These are phyloP conservation scores for Alcedo quadribrachys DNA, from an alignment of 2,797 vertebrate genomes.

Conservation along the genomic window DNA sequence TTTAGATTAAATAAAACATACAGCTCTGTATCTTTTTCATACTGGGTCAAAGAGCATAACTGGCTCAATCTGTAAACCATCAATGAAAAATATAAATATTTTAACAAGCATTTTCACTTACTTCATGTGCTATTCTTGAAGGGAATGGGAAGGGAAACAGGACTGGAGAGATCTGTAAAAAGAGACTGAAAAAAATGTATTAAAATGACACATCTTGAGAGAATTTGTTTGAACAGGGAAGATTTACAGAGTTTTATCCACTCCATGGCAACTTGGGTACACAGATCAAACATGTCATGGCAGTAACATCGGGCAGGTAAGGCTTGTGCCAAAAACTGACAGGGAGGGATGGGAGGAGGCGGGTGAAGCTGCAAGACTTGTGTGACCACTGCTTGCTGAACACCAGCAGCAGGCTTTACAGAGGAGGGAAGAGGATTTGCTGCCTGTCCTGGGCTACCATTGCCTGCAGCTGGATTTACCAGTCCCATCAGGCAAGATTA, in stretches of 20 bases:
- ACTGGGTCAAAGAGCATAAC: neutral
- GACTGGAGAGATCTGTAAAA: neutral
- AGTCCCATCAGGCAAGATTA: neutral
- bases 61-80: neutral
- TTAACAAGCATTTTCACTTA: neutral
- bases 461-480: neutral
- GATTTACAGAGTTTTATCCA: slow-evolving; percentile 53
- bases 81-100: slow-evolving; percentile 55
- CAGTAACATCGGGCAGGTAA: slow-evolving; percentile 48
- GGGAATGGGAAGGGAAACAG: neutral
- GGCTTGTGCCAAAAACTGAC: slow-evolving; percentile 24
- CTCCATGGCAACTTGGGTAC: slow-evolving; percentile 63
- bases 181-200: neutral
- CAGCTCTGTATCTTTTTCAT: neutral
- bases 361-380: neutral
- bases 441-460: neutral
- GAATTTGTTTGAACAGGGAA: slow-evolving; percentile 40
- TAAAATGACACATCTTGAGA: slow-evolving; percentile 55
- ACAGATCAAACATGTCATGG: slow-evolving; percentile 2
- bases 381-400: neutral
- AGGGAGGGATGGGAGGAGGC: neutral
- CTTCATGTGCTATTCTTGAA: neutral
- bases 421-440: neutral
- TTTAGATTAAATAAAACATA: slow-evolving; percentile 31
- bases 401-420: neutral